These are phyloP conservation scores for Troides oblongomaculatus DNA, from an alignment of 2,888 invertebrate genomes.

Conservation along the genomic window DNA sequence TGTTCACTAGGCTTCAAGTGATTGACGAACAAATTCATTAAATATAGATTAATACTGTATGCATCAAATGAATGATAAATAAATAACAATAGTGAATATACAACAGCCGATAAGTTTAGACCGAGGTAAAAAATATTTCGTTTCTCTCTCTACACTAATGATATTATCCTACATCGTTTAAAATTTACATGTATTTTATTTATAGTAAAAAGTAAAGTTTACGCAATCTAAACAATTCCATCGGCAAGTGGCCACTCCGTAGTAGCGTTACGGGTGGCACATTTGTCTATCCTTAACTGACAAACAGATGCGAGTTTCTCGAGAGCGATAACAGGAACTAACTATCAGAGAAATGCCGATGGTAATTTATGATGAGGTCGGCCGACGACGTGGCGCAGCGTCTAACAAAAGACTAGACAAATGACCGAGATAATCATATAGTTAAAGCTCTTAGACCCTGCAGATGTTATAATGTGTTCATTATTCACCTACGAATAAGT, in stretches of 20 bases:
- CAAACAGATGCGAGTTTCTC: slow-evolving; percentile 69
- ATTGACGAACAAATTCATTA: too few relatives aligned
- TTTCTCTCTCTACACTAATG: too few relatives aligned
- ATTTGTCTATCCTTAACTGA: slow-evolving; percentile 55
- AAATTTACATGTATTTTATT: neutral
- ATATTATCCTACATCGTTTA: neutral
- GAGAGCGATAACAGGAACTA: slow-evolving; percentile 65
- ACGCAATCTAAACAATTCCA: slow-evolving; percentile 30
- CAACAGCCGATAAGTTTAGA: too few relatives aligned
- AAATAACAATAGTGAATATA: too few relatives aligned
- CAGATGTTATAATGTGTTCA: slow-evolving; percentile 32
- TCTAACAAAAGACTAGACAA: slow-evolving; percentile 73
- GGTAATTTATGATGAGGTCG: slow-evolving; percentile 70
- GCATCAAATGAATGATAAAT: too few relatives aligned
- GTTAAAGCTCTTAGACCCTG: slow-evolving; percentile 39
- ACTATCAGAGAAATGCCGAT: slow-evolving; percentile 70
- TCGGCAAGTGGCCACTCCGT: slow-evolving; percentile 47
- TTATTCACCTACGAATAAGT: slow-evolving; percentile 22
- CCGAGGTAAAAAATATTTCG: too few relatives aligned
- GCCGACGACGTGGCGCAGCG: slow-evolving; percentile 52
- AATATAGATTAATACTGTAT: too few relatives aligned
- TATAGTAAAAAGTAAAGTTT: slow-evolving; percentile 5
- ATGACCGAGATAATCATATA: slow-evolving; percentile 68
- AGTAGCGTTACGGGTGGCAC: slow-evolving; percentile 67
- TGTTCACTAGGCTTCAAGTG: too few relatives aligned